Percentiles rank a stretch among this genome's conserved stretches.
Evolutionary conservation across 2,797 vertebrate genomes (phyloP).

Genomic region (Sebastolobus altivelis): DNA sequence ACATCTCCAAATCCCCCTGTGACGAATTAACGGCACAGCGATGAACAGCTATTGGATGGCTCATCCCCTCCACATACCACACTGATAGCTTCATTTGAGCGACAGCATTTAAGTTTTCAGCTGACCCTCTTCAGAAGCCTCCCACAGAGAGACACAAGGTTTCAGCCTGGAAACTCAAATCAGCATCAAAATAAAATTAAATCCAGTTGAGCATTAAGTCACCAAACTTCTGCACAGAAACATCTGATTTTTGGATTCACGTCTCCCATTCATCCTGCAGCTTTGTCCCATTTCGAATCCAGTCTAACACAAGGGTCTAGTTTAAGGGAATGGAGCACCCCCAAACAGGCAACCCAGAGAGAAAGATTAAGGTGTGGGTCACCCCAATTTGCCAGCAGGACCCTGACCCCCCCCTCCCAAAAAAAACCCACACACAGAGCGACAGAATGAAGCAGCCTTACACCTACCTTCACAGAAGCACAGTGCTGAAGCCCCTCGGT

Average conservation of each 20-base stretch:
- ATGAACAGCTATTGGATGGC: slow-evolving; percentile 47
- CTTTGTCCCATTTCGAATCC: not conserved
- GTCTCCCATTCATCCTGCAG: not conserved
- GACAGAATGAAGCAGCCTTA: slow-evolving; percentile 57
- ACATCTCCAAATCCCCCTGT: slow-evolving; percentile 54
- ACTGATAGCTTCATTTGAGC: slow-evolving; percentile 42
- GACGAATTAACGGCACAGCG: slow-evolving; percentile 42
- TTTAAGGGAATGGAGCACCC: not conserved
- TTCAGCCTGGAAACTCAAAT: not conserved
- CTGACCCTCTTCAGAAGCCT: slow-evolving; percentile 3
- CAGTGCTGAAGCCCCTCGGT: slow-evolving; percentile 78
- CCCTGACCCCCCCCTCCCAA: not conserved
- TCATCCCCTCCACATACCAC: slow-evolving; percentile 53
- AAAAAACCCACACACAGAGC: slow-evolving; percentile 16
- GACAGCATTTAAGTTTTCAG: slow-evolving; percentile 9
- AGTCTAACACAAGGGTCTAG: not conserved
- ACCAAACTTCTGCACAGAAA: not conserved
- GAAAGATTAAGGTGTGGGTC: slow-evolving; percentile 32
- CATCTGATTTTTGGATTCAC: not conserved
- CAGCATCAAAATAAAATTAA: not conserved
- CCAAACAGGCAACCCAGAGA: slow-evolving; percentile 31
- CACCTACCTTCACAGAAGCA: slow-evolving; percentile 83
- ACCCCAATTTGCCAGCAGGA: not conserved
- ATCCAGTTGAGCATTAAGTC: not conserved
- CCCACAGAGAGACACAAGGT: not conserved